phyloP scores from a whole-genome alignment of 2,888 invertebrate species.

The Aphidoletes aphidimyza region DNA sequence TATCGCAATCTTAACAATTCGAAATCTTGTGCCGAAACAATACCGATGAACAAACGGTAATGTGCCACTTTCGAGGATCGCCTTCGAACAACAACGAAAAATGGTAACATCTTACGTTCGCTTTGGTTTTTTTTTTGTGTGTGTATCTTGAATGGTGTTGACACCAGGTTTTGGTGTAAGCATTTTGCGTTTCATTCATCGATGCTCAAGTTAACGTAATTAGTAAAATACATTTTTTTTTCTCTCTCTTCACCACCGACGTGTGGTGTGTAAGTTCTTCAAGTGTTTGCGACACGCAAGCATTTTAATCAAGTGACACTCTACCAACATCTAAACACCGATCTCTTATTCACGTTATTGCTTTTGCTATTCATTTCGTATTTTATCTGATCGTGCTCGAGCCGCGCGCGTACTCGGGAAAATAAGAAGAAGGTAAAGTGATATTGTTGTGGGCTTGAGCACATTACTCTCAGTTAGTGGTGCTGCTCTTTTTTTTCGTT shows the following conservation, averaged over 20 bases:
- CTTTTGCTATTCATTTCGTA: conserved; percentile 21
- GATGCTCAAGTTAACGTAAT: conserved; percentile 33
- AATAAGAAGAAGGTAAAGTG: background rate
- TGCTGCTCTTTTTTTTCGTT: background rate
- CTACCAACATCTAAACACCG: conserved; percentile 50
- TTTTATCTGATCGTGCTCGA: conserved; percentile 50
- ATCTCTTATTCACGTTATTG: conserved; percentile 7
- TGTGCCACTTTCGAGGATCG: background rate
- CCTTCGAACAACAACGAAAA: background rate
- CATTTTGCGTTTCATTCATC: background rate
- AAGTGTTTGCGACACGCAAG: conserved; percentile 52
- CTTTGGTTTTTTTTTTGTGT: background rate
- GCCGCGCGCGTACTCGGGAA: background rate
- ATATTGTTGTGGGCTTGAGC: conserved; percentile 52
- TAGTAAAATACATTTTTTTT: conserved; percentile 5
- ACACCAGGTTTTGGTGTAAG: too few species aligned
- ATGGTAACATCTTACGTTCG: background rate
- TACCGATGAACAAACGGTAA: background rate
- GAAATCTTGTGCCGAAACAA: conserved; percentile 40
- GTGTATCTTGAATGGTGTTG: background rate
- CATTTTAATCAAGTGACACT: conserved; percentile 52
- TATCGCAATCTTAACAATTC: conserved; percentile 50
- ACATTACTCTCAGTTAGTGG: too few species aligned
- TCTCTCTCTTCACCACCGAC: background rate
- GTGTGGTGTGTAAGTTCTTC: background rate